Conservation (phyloP, 2,797 vertebrate genomes). For the Macroramphosus scolopax region DNA sequence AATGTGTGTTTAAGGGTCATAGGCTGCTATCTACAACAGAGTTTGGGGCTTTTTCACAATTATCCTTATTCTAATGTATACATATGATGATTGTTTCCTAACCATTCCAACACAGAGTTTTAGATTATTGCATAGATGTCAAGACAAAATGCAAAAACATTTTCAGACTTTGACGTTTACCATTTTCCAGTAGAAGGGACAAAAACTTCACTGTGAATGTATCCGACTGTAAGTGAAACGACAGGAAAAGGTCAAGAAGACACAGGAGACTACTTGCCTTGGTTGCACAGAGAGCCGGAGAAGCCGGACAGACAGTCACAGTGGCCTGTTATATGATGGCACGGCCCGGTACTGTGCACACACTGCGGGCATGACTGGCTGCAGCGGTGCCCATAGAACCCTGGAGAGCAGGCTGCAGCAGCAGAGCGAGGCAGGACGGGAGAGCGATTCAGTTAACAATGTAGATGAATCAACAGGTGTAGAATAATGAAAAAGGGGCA, state of each 20-base stretch:
- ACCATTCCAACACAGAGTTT: too few species aligned
- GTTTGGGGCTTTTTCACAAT: too few species aligned
- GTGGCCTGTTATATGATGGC: slow-evolving; percentile 90
- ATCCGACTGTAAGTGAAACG: slow-evolving; percentile 15
- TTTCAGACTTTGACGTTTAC: slow-evolving; percentile 18
- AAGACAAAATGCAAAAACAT: slow-evolving; percentile 11
- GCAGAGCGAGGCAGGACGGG: slow-evolving; percentile 20
- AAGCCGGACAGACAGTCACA: slow-evolving; percentile 95
- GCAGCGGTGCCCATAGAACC: slow-evolving; percentile 92
- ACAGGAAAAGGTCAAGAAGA: slow-evolving; percentile 28
- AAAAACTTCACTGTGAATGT: slow-evolving; percentile 18
- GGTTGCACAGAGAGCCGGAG: slow-evolving; percentile 90
- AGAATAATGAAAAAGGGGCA: slow-evolving; percentile 50
- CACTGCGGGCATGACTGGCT: slow-evolving; percentile 92
- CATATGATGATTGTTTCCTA: too few species aligned
- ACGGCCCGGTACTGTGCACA: slow-evolving; percentile 90
- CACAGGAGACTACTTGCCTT: slow-evolving; percentile 82
- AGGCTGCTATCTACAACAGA: too few species aligned
- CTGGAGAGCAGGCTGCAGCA: slow-evolving; percentile 87
- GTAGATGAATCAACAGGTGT: slow-evolving; percentile 47
- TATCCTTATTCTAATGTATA: too few species aligned
- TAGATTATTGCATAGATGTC: too few species aligned
- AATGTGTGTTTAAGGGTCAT: too few species aligned
- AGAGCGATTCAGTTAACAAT: slow-evolving; percentile 33
- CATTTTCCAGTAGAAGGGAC: slow-evolving; percentile 8